These are phyloP conservation scores for Forficula auricularia DNA, from an alignment of 1,140 invertebrate genomes.

Conservation along the genomic window DNA sequence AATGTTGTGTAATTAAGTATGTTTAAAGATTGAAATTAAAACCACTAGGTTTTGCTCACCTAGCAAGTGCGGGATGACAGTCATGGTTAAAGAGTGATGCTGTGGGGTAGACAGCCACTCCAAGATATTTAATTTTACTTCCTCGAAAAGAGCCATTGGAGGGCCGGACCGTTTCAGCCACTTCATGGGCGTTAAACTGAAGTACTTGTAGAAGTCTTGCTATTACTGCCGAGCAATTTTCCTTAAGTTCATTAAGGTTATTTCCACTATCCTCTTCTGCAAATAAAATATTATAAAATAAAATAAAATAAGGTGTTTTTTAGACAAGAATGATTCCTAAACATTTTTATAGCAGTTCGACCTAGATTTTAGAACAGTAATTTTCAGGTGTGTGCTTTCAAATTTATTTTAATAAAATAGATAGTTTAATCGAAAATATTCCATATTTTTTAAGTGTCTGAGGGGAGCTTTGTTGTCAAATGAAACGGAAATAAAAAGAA, in stretches of 20 bases:
- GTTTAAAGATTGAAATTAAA: not conserved
- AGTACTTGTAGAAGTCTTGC: constrained; percentile 58
- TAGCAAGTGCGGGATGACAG: constrained; percentile 61
- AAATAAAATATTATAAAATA: not conserved
- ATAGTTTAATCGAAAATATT: too few relatives aligned
- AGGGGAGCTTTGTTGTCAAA: too few relatives aligned
- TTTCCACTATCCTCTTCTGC: not conserved
- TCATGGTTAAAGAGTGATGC: constrained; percentile 76
- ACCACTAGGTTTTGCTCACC: constrained; percentile 26
- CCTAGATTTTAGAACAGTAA: too few relatives aligned
- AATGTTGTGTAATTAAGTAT: not conserved
- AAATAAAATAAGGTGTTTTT: not conserved
- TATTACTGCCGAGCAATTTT: constrained; percentile 34
- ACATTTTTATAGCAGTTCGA: too few relatives aligned
- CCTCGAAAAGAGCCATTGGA: constrained; percentile 32
- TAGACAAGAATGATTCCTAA: too few relatives aligned
- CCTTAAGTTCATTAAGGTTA: constrained; percentile 16
- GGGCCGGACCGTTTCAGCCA: constrained; percentile 49
- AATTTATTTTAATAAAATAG: too few relatives aligned
- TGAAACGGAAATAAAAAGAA: too few relatives aligned
- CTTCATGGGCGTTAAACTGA: constrained; percentile 79
- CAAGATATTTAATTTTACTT: constrained; percentile 42
- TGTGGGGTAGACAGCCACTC: constrained; percentile 60
- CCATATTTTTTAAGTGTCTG: too few relatives aligned
- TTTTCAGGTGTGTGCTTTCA: too few relatives aligned